Conservation (phyloP, 1,140 invertebrate genomes). For the Ips nitidus region DNA sequence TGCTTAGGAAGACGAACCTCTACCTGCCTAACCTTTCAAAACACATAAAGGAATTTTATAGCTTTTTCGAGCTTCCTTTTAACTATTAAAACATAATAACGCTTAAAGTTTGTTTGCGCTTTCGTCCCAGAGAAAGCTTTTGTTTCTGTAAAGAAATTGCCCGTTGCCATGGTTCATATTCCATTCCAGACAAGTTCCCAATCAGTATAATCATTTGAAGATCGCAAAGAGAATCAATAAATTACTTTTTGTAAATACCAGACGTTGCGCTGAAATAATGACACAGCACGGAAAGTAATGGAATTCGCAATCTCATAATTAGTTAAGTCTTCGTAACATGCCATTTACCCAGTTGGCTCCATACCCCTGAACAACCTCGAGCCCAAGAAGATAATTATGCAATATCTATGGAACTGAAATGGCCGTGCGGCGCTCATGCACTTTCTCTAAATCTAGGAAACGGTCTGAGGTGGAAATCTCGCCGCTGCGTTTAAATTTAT, state of each 20-base stretch:
- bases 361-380: no score
- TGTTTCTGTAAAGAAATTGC: not conserved
- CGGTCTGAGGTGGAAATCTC: slow-evolving; percentile 23
- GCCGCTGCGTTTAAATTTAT: slow-evolving; percentile 24
- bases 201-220: no score
- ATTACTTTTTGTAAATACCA: no score
- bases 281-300: no score
- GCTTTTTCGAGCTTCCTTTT: slow-evolving; percentile 7
- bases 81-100: slow-evolving; percentile 1
- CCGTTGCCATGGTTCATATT: not conserved
- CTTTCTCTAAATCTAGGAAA: slow-evolving; percentile 35
- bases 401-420: slow-evolving; percentile 21
- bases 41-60: slow-evolving; percentile 7
- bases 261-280: no score
- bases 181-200: no score
- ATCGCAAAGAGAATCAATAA: no score
- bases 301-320: no score
- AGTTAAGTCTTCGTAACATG: no score
- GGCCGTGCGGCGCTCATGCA: slow-evolving; percentile 23
- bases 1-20: slow-evolving; percentile 11
- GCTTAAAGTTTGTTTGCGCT: not conserved
- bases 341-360: no score
- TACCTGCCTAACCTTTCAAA: slow-evolving; percentile 7
- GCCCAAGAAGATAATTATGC: slow-evolving; percentile 12
- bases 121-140: slow-evolving; percentile 3